Evolutionary conservation across 1,140 invertebrate species (phyloP).

Genomic region (Drosophila varians): DNA sequence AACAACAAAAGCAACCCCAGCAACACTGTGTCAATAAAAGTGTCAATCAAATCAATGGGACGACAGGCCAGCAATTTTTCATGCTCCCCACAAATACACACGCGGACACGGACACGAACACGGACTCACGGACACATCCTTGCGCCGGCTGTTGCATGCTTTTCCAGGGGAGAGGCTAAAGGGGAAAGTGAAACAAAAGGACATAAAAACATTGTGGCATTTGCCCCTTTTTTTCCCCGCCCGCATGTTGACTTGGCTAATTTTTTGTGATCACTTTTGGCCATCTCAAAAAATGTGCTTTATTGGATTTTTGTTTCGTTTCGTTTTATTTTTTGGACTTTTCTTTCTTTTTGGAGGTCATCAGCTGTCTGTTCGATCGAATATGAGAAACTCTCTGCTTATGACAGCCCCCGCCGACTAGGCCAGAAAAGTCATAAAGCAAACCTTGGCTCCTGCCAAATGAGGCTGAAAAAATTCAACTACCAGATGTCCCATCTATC

Average conservation of each 20-base stretch:
- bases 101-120: background rate
- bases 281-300: conserved; percentile 4
- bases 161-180: conserved; percentile 19
- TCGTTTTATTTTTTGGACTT: background rate
- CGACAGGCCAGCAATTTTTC: conserved; percentile 65
- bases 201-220: conserved; percentile 23
- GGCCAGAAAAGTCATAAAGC: conserved; percentile 38
- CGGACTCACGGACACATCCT: background rate
- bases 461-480: conserved; percentile 72
- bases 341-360: conserved; percentile 1
- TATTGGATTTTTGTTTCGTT: conserved; percentile 28
- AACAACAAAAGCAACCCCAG: conserved; percentile 27
- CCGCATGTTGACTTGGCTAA: conserved; percentile 49
- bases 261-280: conserved; percentile 43
- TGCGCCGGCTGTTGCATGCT: conserved; percentile 65
- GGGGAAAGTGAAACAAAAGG: conserved; percentile 16
- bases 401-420: conserved; percentile 23
- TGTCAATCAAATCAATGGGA: conserved; percentile 78
- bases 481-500: conserved; percentile 39
- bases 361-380: conserved; percentile 54
- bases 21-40: conserved; percentile 74
- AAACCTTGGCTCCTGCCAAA: conserved; percentile 49
- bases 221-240: conserved; percentile 1
- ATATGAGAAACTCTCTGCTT: conserved; percentile 41
- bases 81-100: too few relatives aligned